Conservation (phyloP, 2,797 vertebrate species). For the Dendrocincla tyrannina region DNA sequence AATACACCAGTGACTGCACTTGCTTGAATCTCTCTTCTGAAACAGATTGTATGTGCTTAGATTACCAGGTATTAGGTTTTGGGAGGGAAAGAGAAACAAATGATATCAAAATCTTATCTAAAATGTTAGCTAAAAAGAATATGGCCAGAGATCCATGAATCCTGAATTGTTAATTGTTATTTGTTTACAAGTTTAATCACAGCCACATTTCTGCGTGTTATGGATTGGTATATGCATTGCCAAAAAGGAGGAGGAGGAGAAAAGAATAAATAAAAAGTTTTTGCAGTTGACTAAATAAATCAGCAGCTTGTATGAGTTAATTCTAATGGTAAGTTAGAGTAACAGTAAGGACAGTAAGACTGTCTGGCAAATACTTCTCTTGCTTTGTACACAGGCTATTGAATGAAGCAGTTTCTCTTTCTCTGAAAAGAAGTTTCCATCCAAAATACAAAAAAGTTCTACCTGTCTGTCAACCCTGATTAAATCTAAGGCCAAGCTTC, state of each 20-base stretch:
- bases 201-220: not conserved
- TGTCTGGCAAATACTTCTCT: not conserved
- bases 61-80: conserved; percentile 86
- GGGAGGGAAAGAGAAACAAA: conserved; percentile 87
- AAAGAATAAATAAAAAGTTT: not conserved
- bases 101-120: conserved; percentile 88
- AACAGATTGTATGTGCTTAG: conserved; percentile 85
- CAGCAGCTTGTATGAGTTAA: not conserved
- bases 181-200: conserved; percentile 70
- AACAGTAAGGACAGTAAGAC: not conserved
- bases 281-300: not conserved
- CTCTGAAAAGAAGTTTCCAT: conserved; percentile 80
- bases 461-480: conserved; percentile 76
- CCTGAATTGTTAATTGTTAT: conserved; percentile 81
- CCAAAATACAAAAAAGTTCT: conserved; percentile 76
- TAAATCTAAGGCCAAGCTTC: conserved; percentile 84
- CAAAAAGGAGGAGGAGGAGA: not conserved
- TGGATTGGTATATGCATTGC: conserved; percentile 45
- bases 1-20: conserved; percentile 81
- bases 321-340: not conserved
- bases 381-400: not conserved
- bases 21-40: conserved; percentile 80
- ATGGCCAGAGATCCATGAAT: conserved; percentile 84
- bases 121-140: conserved; percentile 70
- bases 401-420: conserved; percentile 68